Evolutionary conservation across 2,797 vertebrate species (phyloP).

Genomic region (Mormyrus hasselquistii): DNA sequence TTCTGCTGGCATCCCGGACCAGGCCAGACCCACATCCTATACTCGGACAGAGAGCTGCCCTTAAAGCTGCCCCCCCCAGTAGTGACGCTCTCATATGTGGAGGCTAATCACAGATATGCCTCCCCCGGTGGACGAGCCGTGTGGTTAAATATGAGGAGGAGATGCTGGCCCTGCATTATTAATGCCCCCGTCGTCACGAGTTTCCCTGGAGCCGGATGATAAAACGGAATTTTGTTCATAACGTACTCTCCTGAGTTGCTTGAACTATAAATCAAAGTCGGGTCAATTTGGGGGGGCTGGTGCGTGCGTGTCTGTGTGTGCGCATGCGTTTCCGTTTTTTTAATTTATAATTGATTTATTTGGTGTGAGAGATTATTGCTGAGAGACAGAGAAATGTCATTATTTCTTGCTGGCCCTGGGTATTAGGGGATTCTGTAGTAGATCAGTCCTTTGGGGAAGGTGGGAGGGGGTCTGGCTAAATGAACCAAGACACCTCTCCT

Average conservation of each 20-base stretch:
- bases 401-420: background rate
- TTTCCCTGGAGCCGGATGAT: background rate
- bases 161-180: background rate
- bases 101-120: background rate
- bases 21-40: background rate
- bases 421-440: background rate
- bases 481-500: background rate
- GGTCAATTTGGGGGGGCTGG: background rate
- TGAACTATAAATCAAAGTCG: background rate
- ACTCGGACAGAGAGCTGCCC: background rate
- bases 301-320: background rate
- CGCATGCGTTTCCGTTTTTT: conserved; percentile 7
- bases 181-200: background rate
- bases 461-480: background rate
- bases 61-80: background rate
- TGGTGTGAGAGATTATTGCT: background rate
- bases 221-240: background rate
- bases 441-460: background rate
- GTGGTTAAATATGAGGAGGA: background rate
- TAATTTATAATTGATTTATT: conserved; percentile 15
- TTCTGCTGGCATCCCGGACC: background rate
- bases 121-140: background rate
- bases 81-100: background rate
- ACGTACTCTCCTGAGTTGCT: background rate
- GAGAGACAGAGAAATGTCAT: background rate